Percentiles rank a stretch among this genome's conserved stretches.
Evolutionary conservation across 1,140 invertebrate species (phyloP).

Genomic region (Drosophila miranda): DNA sequence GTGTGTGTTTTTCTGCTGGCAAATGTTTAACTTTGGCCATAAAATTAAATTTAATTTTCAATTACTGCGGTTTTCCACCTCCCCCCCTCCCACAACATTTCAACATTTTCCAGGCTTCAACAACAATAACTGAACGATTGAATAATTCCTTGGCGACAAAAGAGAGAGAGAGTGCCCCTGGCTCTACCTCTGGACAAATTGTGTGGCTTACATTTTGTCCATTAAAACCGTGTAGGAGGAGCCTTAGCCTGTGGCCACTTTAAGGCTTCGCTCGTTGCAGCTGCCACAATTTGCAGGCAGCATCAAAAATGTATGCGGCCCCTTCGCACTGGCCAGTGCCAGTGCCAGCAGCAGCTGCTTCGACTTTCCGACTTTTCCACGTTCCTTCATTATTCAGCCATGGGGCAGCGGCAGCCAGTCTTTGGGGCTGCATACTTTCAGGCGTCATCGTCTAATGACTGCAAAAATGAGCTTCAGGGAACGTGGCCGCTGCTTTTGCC

Average conservation of each 20-base stretch:
- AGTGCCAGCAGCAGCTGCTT: conserved; percentile 34
- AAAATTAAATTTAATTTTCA: conserved; percentile 81
- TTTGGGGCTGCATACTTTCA: conserved; percentile 51
- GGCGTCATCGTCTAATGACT: conserved; percentile 65
- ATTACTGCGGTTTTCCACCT: conserved; percentile 56
- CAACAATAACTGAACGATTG: conserved; percentile 29
- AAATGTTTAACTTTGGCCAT: conserved; percentile 73
- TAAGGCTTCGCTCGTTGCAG: conserved; percentile 34
- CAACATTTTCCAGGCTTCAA: too few species aligned
- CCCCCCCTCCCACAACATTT: not conserved
- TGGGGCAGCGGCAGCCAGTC: conserved; percentile 24
- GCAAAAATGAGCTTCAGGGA: conserved; percentile 68
- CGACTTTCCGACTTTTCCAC: conserved; percentile 25
- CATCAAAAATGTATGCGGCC: conserved; percentile 49
- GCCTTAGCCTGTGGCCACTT: conserved; percentile 27
- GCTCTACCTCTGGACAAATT: conserved; percentile 5
- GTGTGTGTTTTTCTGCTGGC: conserved; percentile 25
- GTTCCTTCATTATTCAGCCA: conserved; percentile 22
- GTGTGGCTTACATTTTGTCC: conserved; percentile 23
- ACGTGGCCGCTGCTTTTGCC: not conserved
- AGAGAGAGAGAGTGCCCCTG: not conserved
- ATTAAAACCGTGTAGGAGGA: conserved; percentile 19
- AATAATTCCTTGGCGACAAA: conserved; percentile 16
- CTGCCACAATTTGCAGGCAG: conserved; percentile 47
- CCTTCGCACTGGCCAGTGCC: conserved; percentile 23